Evolutionary conservation across 2,113 vertebrate species (phyloP), one percentile per base, ranked within the genome.

Genomic region (Catharus fuscescens): DNA sequence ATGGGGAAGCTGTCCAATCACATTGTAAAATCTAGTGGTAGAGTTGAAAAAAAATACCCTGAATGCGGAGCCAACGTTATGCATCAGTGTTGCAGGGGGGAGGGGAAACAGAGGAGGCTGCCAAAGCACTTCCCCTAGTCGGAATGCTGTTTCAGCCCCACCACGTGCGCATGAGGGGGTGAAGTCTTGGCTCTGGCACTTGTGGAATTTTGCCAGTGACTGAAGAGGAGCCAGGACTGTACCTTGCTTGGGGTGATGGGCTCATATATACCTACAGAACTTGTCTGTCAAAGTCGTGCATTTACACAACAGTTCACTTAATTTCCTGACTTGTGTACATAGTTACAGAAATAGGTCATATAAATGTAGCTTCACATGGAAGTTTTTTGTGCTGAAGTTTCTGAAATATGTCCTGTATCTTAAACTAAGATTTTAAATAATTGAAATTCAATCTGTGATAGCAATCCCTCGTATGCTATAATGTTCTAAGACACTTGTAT

Each of bases 81-180:
- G 29, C 60, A 77, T 83, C 47, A 8, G 48, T 78, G 53, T 88
- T 90, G 64, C 47, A 56, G 56, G 94, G 86, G 78, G 86, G 82
- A 86, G 56, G 93, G 86, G 67, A 83, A 42, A 36, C 60, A 71
- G 36, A 74, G 56, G 67, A 95, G 88, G 34, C 72, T 95, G 82
- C 95, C 86, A 92, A 66, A 92, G 92, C 65, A 26, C 92, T 95
- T 88, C 86, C 90, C 74, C 34, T 47, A 5, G 72, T 84, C 17
- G 42, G 94, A 96, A 93, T 96, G 92, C 92, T 92, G 77, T n/a
- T 92, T 52, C 76, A 91, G 88, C 80, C 92, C 80, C 88, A 94
- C 95, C 94, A 91, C 31, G n/a, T 88, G 91, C 8, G 0, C 88
- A 82, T 64, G 77, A 95, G 76, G 71, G 91, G 88, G 44, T 80